Percentiles rank a stretch among this genome's conserved stretches.
phyloP scores from a whole-genome alignment of 2,113 vertebrate species.

The Pangasianodon hypophthalmus region DNA sequence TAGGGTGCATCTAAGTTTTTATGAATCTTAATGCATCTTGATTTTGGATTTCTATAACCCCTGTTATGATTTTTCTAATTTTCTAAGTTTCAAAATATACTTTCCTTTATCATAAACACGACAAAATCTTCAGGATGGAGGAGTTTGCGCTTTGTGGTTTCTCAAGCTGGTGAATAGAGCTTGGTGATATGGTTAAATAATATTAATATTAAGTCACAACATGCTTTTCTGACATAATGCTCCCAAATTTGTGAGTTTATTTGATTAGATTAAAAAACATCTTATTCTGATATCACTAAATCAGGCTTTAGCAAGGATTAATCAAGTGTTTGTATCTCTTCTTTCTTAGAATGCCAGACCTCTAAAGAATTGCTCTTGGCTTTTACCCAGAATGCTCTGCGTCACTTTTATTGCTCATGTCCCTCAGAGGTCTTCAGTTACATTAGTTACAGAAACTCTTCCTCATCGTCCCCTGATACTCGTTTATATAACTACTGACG shows the following conservation, averaged over 20 bases:
- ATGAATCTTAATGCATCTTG: background rate
- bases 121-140: background rate
- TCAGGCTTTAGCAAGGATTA: background rate
- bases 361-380: slow-evolving; percentile 24
- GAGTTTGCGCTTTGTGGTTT: background rate
- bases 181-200: too few relatives aligned
- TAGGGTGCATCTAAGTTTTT: too few relatives aligned
- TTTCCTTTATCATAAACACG: background rate
- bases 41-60: background rate
- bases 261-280: background rate
- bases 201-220: too few relatives aligned
- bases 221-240: background rate
- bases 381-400: slow-evolving; percentile 45
- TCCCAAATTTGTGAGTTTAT: background rate
- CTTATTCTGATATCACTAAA: background rate
- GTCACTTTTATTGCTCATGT: slow-evolving; percentile 41
- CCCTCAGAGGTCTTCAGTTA: slow-evolving; percentile 18
- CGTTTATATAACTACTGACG: slow-evolving; percentile 25
- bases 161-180: too few relatives aligned
- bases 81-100: background rate
- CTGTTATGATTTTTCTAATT: background rate
- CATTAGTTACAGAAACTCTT: background rate
- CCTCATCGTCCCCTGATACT: slow-evolving; percentile 31
- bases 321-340: background rate
- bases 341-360: slow-evolving; percentile 1